These are phyloP conservation scores for Falco punctatus DNA, from an alignment of 2,113 vertebrate genomes.

Conservation along the genomic window DNA sequence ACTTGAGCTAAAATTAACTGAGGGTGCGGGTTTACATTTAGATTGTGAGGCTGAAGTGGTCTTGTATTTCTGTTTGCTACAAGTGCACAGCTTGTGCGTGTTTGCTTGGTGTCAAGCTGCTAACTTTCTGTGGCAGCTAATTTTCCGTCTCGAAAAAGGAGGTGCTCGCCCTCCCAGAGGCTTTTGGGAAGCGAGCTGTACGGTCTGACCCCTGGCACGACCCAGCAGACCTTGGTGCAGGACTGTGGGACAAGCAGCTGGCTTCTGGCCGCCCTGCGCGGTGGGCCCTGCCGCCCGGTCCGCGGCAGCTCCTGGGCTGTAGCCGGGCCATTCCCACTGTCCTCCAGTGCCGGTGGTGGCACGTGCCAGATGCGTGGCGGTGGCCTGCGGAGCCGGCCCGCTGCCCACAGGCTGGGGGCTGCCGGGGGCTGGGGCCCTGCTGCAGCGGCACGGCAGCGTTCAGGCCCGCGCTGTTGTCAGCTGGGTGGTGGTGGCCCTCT, in stretches of 20 bases:
- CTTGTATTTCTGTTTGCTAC: neutral
- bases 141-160: neutral
- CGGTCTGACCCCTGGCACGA: neutral
- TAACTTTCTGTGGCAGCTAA: neutral
- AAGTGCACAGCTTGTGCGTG: neutral
- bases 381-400: no score
- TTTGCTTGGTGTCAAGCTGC: neutral
- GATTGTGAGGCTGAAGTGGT: neutral
- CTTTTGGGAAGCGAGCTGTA: neutral
- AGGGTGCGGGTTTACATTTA: constrained; percentile 27
- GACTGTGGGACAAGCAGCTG: neutral
- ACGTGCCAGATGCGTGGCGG: no score
- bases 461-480: no score
- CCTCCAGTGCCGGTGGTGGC: no score
- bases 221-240: neutral
- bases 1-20: constrained; percentile 35
- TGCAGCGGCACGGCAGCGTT: no score
- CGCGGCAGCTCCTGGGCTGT: no score
- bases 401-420: no score
- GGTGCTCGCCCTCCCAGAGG: neutral
- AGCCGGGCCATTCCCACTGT: no score
- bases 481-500: neutral
- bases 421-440: no score
- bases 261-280: no score
- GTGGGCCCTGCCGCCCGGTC: no score